A percentile compares a stretch with the other conserved stretches of the same genome.
Conservation (phyloP, 35 echinoderm and acorn worm genomes). For the Acanthaster planci region DNA sequence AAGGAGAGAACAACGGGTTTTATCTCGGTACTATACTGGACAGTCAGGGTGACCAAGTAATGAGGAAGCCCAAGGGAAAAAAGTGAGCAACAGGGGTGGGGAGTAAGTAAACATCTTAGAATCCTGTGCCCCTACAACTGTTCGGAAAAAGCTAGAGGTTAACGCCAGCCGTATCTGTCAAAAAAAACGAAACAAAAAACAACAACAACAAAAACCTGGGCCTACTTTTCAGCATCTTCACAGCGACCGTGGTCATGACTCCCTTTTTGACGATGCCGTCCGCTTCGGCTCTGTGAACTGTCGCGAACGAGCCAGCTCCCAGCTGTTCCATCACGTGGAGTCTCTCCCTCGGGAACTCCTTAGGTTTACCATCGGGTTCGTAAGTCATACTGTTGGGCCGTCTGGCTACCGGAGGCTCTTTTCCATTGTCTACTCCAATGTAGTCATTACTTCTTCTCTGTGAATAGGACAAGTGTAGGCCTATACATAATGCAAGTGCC, state of each 20-base stretch:
- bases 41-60: too few species aligned
- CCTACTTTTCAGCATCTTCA: conserved; percentile 83
- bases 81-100: too few species aligned
- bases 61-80: too few species aligned
- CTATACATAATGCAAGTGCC: too few species aligned
- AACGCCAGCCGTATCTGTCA: too few species aligned
- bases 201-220: background rate
- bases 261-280: conserved; percentile 32
- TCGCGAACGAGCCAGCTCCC: conserved; percentile 74
- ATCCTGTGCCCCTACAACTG: too few species aligned
- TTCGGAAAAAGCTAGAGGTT: too few species aligned
- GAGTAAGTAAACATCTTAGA: too few species aligned
- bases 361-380: background rate
- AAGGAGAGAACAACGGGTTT: background rate
- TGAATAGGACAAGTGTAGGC: too few species aligned
- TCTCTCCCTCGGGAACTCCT: conserved; percentile 42
- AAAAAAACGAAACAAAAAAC: too few species aligned
- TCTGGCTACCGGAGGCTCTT: background rate
- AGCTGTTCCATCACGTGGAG: conserved; percentile 36
- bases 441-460: background rate
- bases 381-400: background rate
- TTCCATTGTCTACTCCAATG: background rate
- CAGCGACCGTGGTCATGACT: conserved; percentile 55
- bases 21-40: too few species aligned
- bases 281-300: conserved; percentile 77